Base-by-base conservation (phyloP, 2,797 vertebrate species). In the Galago senegalensis region DNA sequence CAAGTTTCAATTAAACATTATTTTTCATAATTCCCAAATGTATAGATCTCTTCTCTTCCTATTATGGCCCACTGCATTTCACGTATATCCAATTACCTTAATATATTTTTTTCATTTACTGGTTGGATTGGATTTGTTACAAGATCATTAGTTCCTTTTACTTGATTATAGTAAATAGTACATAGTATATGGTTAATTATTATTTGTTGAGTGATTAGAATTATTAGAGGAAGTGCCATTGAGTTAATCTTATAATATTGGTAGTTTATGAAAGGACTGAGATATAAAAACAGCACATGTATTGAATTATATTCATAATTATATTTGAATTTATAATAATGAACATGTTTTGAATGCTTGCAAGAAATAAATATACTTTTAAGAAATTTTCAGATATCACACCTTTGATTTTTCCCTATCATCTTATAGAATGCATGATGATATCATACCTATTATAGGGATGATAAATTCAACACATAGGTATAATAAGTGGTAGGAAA, bases 291-390 rank as follows among this genome's bases (percentile, higher is more conserved):
- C 67, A 87, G 14, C 1, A 20, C 0, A 14, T 72, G 18, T 25
- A 56, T 58, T 7, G 23, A 75, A 80, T 40, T 11, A 77, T n/a
- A 83, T 56, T 75, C 63, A 7, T 49, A 77, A 76, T 82, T 3
- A 76, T 72, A 37, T 12, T 29, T 25, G 21, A 53, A 69, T 25
- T 69, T 80, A 1, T 21, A 65, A 58, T 49, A 85, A 5, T 3
- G 76, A 56, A 69, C 29, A 34, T 49, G 34, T 56, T 77, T 96
- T 83, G 70, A 82, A 83, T 93, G 2, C 13, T 83, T 91, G 37
- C 12, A 80, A 70, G 7, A 46, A 75, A 63, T 56, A 93, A 43
- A 17, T 31, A 81, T 75, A 70, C 2, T 61, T 88, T 18, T 16
- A 70, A 85, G 5, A 1, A 63, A n/a, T 89, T 56, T 43, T 84